Evolutionary conservation across 1,140 invertebrate species (phyloP).

Genomic region (Musca vetustissima): DNA sequence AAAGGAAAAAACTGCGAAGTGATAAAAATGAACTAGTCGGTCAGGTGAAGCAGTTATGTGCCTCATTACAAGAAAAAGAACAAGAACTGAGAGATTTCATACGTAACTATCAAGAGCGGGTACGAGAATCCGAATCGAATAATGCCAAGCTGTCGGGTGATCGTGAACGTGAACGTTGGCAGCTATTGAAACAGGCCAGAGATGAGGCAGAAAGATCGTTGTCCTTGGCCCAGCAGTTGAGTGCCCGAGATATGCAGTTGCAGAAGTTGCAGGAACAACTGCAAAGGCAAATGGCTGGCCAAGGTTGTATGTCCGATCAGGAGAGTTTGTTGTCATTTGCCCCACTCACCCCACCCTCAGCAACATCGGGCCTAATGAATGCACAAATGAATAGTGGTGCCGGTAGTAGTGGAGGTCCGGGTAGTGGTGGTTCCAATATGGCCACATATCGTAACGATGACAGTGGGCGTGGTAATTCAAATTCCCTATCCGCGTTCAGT

Average conservation of each 20-base stretch:
- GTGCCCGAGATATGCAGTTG: slow-evolving; percentile 80
- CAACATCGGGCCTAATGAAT: slow-evolving; percentile 49
- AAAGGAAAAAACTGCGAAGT: slow-evolving; percentile 86
- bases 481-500: slow-evolving; percentile 54
- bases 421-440: slow-evolving; percentile 44
- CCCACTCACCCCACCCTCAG: slow-evolving; percentile 51
- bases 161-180: slow-evolving; percentile 84
- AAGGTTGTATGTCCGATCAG: slow-evolving; percentile 72
- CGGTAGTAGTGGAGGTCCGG: slow-evolving; percentile 60
- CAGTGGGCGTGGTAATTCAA: slow-evolving; percentile 58
- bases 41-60: slow-evolving; percentile 94
- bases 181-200: slow-evolving; percentile 79
- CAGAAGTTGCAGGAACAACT: slow-evolving; percentile 81
- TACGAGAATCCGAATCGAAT: slow-evolving; percentile 58
- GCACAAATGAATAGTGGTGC: slow-evolving; percentile 55
- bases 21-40: slow-evolving; percentile 92
- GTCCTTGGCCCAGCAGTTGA: slow-evolving; percentile 81
- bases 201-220: slow-evolving; percentile 87
- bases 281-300: slow-evolving; percentile 65
- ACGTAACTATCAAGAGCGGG: slow-evolving; percentile 83
- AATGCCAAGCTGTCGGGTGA: slow-evolving; percentile 78
- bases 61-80: slow-evolving; percentile 91
- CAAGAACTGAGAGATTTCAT: slow-evolving; percentile 92
- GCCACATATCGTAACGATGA: slow-evolving; percentile 65
- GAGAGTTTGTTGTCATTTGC: slow-evolving; percentile 68